Evolutionary conservation across 2,888 invertebrate species (phyloP), one percentile per base, ranked within the genome.

Genomic region (Priocnemis perturbator): DNA sequence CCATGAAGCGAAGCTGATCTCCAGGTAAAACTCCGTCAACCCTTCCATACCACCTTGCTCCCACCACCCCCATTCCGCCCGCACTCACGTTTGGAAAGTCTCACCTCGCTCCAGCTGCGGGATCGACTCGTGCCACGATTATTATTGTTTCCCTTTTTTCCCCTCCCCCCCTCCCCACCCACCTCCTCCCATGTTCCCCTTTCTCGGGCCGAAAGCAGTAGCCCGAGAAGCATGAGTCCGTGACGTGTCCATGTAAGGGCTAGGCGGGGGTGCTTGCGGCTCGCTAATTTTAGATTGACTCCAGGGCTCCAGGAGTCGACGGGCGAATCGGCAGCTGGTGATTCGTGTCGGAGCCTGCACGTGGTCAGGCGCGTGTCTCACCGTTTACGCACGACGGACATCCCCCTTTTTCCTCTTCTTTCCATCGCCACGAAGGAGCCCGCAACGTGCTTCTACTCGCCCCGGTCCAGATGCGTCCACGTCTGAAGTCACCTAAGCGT

Each of bases 271-370:
- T 78, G 76, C 74, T 47, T 44, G 37, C 37, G 21, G 57, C 45
- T 56, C 74, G 85, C 85, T 85, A 85, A 85, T 85, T 85, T 85
- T 85, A 85, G 85, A 84, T 79, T 76, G 75, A 81, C 78, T 80
- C 78, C 79, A 80, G 79, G 79, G 78, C 79, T 78, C 78, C 78
- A 80, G 81, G 82, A 79, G 79, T 76, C 78, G 77, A 73, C 78
- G 77, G 78, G 77, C 78, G 19, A 81, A 82, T 79, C 81, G 85
- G 85, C 85, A 85, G 85, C 85, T 85, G 85, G 81, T 83, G 81
- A 85, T 83, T 84, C 81, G 81, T 82, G 77, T 74, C 73, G 81
- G 74, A 77, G 69, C 73, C 69, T 70, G 78, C 85, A 84, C 81
- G 83, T 84, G 73, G 66, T 82, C 73, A 61, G 59, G 63, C 64